A percentile compares a stretch with the other conserved stretches of the same genome.
These are phyloP conservation scores for Nycticebus coucang DNA, from an alignment of 2,113 vertebrate genomes.

Conservation along the genomic window DNA sequence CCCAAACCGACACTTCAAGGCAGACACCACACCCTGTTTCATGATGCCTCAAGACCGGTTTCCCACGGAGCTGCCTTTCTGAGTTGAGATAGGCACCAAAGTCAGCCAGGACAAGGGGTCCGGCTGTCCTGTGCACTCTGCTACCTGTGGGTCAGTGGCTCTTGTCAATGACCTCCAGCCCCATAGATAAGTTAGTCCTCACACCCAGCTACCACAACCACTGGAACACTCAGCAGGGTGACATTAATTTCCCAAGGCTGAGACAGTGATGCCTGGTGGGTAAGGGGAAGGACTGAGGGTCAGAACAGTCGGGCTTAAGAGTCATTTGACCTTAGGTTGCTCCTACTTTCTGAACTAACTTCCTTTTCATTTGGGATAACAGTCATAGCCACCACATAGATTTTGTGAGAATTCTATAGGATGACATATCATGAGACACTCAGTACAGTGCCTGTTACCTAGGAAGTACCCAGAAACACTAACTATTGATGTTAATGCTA, in stretches of 20 bases:
- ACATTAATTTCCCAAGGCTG: not conserved
- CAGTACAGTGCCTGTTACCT: not conserved
- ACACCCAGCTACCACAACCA: not conserved
- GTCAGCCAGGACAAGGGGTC: not conserved
- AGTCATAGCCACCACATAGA: accelerated
- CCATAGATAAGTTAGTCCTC: not conserved
- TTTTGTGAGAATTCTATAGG: not conserved
- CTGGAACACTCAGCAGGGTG: not conserved
- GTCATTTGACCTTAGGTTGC: not conserved
- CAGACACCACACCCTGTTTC: not conserved
- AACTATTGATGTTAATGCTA: not conserved
- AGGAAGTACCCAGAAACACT: not conserved
- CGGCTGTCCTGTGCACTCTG: not conserved
- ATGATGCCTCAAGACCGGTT: not conserved
- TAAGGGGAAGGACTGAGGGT: not conserved
- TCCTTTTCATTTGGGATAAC: not conserved
- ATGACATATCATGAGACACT: not conserved
- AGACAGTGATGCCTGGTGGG: not conserved
- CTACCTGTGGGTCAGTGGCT: not conserved
- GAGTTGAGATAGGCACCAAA: not conserved
- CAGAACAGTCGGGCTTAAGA: not conserved
- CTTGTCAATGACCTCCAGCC: not conserved
- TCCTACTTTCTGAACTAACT: not conserved
- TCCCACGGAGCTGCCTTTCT: constrained; percentile 17
- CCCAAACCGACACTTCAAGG: not conserved